These are phyloP conservation scores for Nemotelus pantherinus DNA, from an alignment of 2,888 invertebrate species.

Conservation along the genomic window DNA sequence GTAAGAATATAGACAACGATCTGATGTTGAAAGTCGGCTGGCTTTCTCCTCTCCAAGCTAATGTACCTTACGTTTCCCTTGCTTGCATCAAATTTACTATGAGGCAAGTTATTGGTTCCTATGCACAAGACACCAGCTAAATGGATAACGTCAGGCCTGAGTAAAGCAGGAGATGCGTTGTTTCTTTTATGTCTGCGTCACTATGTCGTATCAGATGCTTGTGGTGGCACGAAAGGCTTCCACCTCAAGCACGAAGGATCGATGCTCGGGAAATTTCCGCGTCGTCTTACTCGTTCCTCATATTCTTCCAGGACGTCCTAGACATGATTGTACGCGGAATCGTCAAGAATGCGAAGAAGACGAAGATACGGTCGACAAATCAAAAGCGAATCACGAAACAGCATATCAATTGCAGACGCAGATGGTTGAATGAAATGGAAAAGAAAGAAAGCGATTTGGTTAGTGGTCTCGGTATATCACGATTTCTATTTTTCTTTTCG, in stretches of 20 bases:
- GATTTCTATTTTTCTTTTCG: too few species aligned
- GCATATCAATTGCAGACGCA: conserved; percentile 4
- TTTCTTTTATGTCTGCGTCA: conserved; percentile 22
- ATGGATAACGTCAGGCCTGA: neutral
- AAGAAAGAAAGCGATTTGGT: neutral
- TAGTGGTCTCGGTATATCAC: too few species aligned
- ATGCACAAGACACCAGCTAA: neutral
- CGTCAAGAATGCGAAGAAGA: neutral
- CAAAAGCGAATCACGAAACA: conserved; percentile 14
- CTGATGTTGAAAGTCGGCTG: neutral
- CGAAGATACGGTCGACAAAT: neutral
- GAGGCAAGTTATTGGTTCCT: conserved; percentile 37
- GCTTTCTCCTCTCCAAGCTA: neutral
- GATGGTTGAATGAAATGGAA: conserved; percentile 14
- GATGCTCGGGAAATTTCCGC: conserved; percentile 86
- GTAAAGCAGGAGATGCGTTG: neutral
- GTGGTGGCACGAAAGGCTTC: conserved; percentile 79
- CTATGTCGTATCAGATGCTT: conserved; percentile 52
- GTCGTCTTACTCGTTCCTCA: conserved; percentile 80
- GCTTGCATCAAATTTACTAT: conserved; percentile 18
- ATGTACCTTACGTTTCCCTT: neutral
- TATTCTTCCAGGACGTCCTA: conserved; percentile 95
- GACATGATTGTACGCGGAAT: conserved; percentile 31
- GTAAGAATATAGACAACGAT: neutral
- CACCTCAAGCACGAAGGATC: conserved; percentile 89